A percentile compares a stretch with the other conserved stretches of the same genome.
Conservation (phyloP, 2,888 invertebrate species). For the Melitaea athalia region DNA sequence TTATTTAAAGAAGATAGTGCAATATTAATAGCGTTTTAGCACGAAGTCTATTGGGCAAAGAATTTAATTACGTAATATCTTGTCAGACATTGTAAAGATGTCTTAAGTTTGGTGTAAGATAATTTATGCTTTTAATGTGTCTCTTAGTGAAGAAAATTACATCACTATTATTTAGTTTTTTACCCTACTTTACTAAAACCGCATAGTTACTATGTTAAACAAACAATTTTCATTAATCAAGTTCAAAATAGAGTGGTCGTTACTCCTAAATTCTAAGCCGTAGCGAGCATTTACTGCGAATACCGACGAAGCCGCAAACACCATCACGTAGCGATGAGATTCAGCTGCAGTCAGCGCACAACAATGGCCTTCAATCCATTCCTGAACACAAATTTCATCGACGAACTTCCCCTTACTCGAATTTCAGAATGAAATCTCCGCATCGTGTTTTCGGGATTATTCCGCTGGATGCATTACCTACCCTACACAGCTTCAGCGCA, state of each 20-base stretch:
- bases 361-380: slow-evolving; percentile 71
- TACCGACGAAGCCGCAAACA: slow-evolving; percentile 28
- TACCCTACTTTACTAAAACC: no score
- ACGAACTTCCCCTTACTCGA: slow-evolving; percentile 59
- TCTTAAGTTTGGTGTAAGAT: no score
- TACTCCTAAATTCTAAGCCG: slow-evolving; percentile 12
- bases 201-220: no score
- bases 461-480: slow-evolving; percentile 43
- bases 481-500: slow-evolving; percentile 28
- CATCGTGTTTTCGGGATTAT: slow-evolving; percentile 66
- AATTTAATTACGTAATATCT: no score
- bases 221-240: background rate
- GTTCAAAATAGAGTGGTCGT: slow-evolving; percentile 10
- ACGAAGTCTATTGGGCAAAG: no score
- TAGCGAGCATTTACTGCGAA: slow-evolving; percentile 15
- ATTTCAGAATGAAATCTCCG: slow-evolving; percentile 60
- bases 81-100: no score
- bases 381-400: slow-evolving; percentile 67
- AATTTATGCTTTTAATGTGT: no score
- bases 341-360: slow-evolving; percentile 55
- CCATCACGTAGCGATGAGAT: slow-evolving; percentile 41
- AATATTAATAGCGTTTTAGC: background rate
- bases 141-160: no score
- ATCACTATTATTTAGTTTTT: no score
- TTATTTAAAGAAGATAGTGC: background rate